phyloP scores from a whole-genome alignment of 2,113 vertebrate genomes.

The Neolamprologus devosi region DNA sequence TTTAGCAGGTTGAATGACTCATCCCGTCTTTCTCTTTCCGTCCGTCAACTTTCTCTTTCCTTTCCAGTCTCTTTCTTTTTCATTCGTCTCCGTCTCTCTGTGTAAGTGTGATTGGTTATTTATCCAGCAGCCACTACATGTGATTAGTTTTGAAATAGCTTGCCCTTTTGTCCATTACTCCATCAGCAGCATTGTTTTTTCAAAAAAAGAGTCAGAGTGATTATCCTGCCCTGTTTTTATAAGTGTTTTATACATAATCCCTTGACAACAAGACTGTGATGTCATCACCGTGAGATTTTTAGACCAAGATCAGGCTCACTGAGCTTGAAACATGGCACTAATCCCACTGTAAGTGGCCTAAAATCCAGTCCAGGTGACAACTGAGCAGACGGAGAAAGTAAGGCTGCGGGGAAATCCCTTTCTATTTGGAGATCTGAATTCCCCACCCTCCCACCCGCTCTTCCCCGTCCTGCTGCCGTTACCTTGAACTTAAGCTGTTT shows the following conservation, averaged over 20 bases:
- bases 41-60: not conserved
- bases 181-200: not conserved
- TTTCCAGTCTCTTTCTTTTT: not conserved
- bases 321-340: slow-evolving; percentile 17
- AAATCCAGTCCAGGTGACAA: not conserved
- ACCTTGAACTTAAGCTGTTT: not conserved
- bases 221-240: not conserved
- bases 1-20: not conserved
- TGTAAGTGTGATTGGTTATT: not conserved
- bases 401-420: not conserved
- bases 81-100: not conserved
- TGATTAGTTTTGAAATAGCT: slow-evolving; percentile 2
- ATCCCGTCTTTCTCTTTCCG: not conserved
- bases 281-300: slow-evolving; percentile 20
- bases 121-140: not conserved
- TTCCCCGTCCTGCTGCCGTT: not conserved
- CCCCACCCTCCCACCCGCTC: not conserved
- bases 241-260: not conserved
- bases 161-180: slow-evolving; percentile 3
- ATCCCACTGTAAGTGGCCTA: slow-evolving; percentile 21
- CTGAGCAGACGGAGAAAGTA: not conserved
- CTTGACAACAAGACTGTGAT: slow-evolving; percentile 8
- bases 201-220: not conserved
- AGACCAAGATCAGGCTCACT: slow-evolving; percentile 1
- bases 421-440: not conserved